phyloP scores from a whole-genome alignment of 2,113 vertebrate genomes.

The Coptodon rendalli region DNA sequence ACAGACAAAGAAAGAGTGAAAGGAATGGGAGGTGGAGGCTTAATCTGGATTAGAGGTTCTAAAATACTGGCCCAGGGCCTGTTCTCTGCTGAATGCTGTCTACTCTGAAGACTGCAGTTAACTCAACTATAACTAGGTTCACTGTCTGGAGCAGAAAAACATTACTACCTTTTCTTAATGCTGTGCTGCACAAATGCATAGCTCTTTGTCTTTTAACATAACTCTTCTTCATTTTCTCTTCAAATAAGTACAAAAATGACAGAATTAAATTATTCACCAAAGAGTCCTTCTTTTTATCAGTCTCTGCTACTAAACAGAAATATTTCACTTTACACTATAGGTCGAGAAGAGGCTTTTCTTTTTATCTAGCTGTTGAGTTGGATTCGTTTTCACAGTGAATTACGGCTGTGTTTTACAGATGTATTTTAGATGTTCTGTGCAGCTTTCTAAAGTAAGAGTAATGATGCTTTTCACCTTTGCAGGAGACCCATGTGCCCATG shows the following conservation, averaged over 20 bases:
- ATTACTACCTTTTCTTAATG: neutral
- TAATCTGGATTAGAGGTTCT: constrained; percentile 68
- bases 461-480: constrained; percentile 54
- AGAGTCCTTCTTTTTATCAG: neutral
- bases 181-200: constrained; percentile 3
- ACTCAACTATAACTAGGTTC: constrained; percentile 33
- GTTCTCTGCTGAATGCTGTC: constrained; percentile 34
- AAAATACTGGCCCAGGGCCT: constrained; percentile 58
- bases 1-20: constrained; percentile 45
- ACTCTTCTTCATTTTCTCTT: constrained; percentile 27
- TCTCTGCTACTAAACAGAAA: neutral
- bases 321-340: constrained; percentile 16
- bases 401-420: constrained; percentile 35
- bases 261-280: neutral
- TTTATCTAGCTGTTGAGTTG: constrained; percentile 12
- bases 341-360: neutral
- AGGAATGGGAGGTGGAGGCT: constrained; percentile 37
- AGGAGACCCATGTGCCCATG: constrained; percentile 28
- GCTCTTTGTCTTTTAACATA: constrained; percentile 38
- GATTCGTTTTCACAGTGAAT: constrained; percentile 41
- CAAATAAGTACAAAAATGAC: constrained; percentile 44
- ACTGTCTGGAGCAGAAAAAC: constrained; percentile 32
- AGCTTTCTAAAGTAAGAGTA: constrained; percentile 28
- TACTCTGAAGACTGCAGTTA: constrained; percentile 38
- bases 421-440: constrained; percentile 36